phyloP scores from a whole-genome alignment of 2,888 invertebrate genomes.

The Erebia epiphron region DNA sequence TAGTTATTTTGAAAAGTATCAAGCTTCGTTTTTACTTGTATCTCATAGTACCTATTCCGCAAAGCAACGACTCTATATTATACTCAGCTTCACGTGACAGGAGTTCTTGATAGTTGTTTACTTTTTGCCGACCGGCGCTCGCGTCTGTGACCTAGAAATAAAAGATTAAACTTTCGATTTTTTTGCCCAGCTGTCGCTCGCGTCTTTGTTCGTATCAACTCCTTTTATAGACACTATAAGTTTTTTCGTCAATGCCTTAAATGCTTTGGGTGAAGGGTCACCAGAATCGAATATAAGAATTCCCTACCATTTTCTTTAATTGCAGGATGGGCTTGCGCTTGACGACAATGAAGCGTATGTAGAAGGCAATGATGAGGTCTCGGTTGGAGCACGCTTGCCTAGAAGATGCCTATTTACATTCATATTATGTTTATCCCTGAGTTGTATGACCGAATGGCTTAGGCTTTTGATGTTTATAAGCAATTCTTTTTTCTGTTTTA shows the following conservation, averaged over 20 bases:
- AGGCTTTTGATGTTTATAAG: too few relatives aligned
- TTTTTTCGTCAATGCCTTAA: too few relatives aligned
- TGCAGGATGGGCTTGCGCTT: too few relatives aligned
- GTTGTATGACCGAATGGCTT: too few relatives aligned
- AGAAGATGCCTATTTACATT: too few relatives aligned
- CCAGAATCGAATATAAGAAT: not conserved
- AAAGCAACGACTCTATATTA: not conserved
- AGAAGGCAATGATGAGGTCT: too few relatives aligned
- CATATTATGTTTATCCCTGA: too few relatives aligned
- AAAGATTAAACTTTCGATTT: slow-evolving; percentile 24
- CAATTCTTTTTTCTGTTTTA: too few relatives aligned
- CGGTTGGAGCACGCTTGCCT: too few relatives aligned
- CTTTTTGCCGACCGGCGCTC: not conserved
- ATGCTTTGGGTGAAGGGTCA: not conserved
- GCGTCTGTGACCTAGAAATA: slow-evolving; percentile 19
- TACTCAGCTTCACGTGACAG: not conserved
- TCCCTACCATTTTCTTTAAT: too few relatives aligned
- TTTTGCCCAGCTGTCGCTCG: not conserved
- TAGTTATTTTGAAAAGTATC: too few relatives aligned
- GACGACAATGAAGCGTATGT: too few relatives aligned
- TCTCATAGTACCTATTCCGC: not conserved
- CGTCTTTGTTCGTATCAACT: not conserved
- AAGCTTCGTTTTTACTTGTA: not conserved
- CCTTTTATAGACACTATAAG: slow-evolving; percentile 1
- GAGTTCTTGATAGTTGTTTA: slow-evolving; percentile 8